Base-by-base conservation (phyloP, 2,888 invertebrate genomes). In the Drosophila dives region DNA sequence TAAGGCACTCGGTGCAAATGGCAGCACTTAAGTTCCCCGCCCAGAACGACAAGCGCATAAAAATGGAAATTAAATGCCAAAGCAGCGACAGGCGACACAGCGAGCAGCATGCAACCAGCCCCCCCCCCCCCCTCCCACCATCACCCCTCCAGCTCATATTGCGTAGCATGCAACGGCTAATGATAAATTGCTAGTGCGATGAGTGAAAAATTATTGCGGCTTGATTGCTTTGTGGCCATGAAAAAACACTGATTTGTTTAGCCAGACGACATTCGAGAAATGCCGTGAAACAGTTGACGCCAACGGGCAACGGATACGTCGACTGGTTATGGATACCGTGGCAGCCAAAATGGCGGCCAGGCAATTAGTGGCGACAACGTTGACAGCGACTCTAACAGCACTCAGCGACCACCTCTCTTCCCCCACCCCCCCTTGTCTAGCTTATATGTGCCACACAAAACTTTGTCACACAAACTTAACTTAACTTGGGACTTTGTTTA, bases 31-130 rank as follows among this genome's bases (percentile, higher is more conserved):
- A 89, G 79, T 73, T 49, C 40, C 71, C 68, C 65, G 61, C 34
- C 59, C 67, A 66, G 71, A 56, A 64, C 74, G 84, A 73, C 75
- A 86, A 82, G 87, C 85, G 89, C 89, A 89, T 89, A 89, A 87
- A 86, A 86, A 89, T 87, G 89, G 85, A 89, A 89, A 89, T 85
- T 82, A 88, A 86, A 86, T 86, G 82, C 89, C 89, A 77, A 75
- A 78, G 77, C 77, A 66, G 58, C 38, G 36, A 17, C 34, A 58
- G 42, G n/a, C 70, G 65, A 71, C 65, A 26, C 63, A 32, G 51
- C 53, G 53, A 65, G 58, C 23, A 29, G 49, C 23, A 50, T 33
- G 3, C 11, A 40, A n/a, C 36, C 40, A 15, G 32, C 48, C 26
- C 5, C 34, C 7, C 29, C 29, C 29, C 26, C 26, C 0, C 26